Evolutionary conservation across 2,113 vertebrate species (phyloP), one percentile per base, ranked within the genome.

Genomic region (Labrus mixtus): DNA sequence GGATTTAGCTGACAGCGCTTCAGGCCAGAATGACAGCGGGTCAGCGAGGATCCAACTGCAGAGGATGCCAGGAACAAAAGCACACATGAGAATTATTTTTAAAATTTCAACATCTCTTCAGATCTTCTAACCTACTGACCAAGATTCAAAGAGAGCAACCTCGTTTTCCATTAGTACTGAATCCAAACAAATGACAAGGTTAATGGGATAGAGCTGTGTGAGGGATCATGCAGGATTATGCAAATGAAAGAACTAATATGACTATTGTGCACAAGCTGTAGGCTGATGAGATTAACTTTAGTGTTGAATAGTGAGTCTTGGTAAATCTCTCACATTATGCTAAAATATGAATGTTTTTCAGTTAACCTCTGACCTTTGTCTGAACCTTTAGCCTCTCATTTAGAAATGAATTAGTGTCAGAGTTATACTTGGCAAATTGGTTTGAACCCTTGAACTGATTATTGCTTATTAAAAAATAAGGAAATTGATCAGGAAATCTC

Each of bases 211-310:
- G 76, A 82, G 41, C 23, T 70, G 33, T 66, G 68, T 51, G 22
- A 58, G 56, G 54, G 23, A 83, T 83, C 83, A 75, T 56, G 61
- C 19, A 15, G 50, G n/a, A 54, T 81, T 81, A 73, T 88, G 81
- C 62, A 67, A 82, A 83, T 64, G 8, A 76, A 20, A 33, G 51
- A 4, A 16, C 59, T 83, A 88, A 89, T 60, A 60, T 74, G 68
- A 74, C 61, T 61, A 79, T 54, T 76, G 43, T 70, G 37, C 43
- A 45, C 54, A 70, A 4, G 9, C 25, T 50, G 53, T 48, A 29
- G 65, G 51, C 43, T 79, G 60, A 63, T 63, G 59, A 75, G 75
- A 89, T 85, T 82, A 81, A 57, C 33, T 63, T 53, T 41, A 54
- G n/a, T 53, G 20, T 45, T 58, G 43, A 53, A 67, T 62, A 37